phyloP scores from a whole-genome alignment of 2,888 invertebrate species.

The Plagiodera versicolora region DNA sequence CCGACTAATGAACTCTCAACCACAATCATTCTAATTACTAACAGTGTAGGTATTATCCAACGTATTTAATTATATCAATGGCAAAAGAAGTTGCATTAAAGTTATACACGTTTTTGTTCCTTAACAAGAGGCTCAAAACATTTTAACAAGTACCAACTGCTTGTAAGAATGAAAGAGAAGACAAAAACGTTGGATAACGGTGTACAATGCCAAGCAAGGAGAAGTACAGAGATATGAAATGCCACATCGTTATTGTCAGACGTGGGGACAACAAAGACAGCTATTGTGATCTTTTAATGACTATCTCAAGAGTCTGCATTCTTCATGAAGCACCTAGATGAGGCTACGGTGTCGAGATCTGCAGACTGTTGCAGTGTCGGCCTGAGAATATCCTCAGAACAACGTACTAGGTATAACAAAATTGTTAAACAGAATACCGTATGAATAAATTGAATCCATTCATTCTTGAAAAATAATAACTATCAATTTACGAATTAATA shows the following conservation, averaged over 20 bases:
- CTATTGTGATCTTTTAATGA: conserved; percentile 52
- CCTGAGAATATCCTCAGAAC: not conserved
- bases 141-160: conserved; percentile 29
- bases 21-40: not conserved
- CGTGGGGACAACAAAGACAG: conserved; percentile 47
- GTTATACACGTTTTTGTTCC: conserved; percentile 13
- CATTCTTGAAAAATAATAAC: no score
- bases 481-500: no score
- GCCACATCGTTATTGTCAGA: conserved; percentile 45
- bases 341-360: conserved; percentile 24
- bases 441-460: no score
- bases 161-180: conserved; percentile 19
- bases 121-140: conserved; percentile 28
- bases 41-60: conserved; percentile 18
- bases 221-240: conserved; percentile 10
- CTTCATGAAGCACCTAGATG: conserved; percentile 35
- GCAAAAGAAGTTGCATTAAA: conserved; percentile 12
- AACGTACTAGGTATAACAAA: no score
- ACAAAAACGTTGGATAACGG: conserved; percentile 12
- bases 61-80: conserved; percentile 16
- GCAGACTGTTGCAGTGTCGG: conserved; percentile 9
- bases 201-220: conserved; percentile 7
- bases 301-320: conserved; percentile 46
- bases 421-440: no score
- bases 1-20: not conserved